Evolutionary conservation across 2,888 invertebrate species (phyloP).

Genomic region (Leptogaster cylindrica): DNA sequence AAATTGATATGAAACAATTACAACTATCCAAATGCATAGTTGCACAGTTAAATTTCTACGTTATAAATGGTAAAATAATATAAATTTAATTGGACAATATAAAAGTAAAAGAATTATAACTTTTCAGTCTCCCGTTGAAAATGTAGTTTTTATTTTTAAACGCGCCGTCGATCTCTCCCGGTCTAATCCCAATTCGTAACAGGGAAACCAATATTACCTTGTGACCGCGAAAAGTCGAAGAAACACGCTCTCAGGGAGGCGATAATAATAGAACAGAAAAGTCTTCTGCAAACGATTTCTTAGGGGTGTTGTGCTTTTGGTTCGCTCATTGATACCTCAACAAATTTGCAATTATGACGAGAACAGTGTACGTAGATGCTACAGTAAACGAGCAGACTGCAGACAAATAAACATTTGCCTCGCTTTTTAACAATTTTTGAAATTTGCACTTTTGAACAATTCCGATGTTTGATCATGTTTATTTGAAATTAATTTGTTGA

Average conservation of each 20-base stretch:
- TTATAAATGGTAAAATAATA: conserved; percentile 35
- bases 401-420: too few relatives aligned
- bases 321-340: conserved; percentile 36
- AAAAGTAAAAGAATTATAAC: conserved; percentile 36
- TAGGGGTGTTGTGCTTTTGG: background rate
- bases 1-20: too few relatives aligned
- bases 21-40: conserved; percentile 36
- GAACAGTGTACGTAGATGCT: conserved; percentile 1
- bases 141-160: conserved; percentile 47
- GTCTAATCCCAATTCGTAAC: conserved; percentile 63
- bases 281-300: conserved; percentile 28
- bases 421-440: too few relatives aligned
- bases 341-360: conserved; percentile 32
- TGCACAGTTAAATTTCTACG: conserved; percentile 16
- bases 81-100: conserved; percentile 17
- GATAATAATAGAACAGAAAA: conserved; percentile 45
- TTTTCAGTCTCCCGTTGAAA: conserved; percentile 43
- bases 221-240: conserved; percentile 61
- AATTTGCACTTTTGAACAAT: too few relatives aligned
- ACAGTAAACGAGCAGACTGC: too few relatives aligned
- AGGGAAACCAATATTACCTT: conserved; percentile 62
- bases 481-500: too few relatives aligned
- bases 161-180: conserved; percentile 62
- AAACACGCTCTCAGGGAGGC: conserved; percentile 32
- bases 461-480: too few relatives aligned